Percentiles rank a stretch among this genome's conserved stretches.
phyloP scores from a whole-genome alignment of 2,797 vertebrate genomes.

The Phrynocephalus guinanensis region DNA sequence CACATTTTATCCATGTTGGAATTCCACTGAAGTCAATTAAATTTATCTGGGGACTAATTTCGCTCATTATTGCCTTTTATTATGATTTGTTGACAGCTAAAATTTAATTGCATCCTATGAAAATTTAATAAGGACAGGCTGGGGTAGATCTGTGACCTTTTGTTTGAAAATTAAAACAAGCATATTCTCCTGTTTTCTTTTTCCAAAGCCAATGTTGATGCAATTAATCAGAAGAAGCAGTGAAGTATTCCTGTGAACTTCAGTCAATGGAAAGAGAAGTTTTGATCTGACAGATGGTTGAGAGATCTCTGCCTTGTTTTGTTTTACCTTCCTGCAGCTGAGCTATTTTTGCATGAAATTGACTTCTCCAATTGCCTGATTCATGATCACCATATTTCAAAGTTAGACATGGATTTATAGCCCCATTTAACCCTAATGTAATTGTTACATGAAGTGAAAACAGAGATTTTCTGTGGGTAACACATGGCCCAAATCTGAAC shows the following conservation, averaged over 20 bases:
- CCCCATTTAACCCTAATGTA: constrained; percentile 26
- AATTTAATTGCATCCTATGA: constrained; percentile 61
- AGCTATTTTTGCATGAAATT: neutral
- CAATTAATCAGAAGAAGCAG: constrained; percentile 12
- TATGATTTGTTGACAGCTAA: constrained; percentile 45
- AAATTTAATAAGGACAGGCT: constrained; percentile 60
- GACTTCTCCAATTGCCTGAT: neutral
- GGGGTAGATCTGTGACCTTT: constrained; percentile 54
- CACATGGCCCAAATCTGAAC: accelerated
- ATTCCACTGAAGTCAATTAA: constrained; percentile 37
- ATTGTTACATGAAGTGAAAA: neutral
- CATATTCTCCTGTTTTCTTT: constrained; percentile 17
- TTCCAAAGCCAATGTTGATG: constrained; percentile 16
- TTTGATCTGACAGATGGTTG: constrained; percentile 10
- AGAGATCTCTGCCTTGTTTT: constrained; percentile 16
- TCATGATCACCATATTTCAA: constrained; percentile 6
- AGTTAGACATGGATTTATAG: constrained; percentile 6
- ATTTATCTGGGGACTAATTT: constrained; percentile 42
- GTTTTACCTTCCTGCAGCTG: neutral
- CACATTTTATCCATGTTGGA: constrained; percentile 16
- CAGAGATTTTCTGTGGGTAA: constrained; percentile 2
- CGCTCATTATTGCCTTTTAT: constrained; percentile 47
- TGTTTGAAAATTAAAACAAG: constrained; percentile 33
- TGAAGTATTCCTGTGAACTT: neutral
- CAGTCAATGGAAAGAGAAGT: neutral